A percentile compares a stretch with the other conserved stretches of the same genome.
Evolutionary conservation across 2,888 invertebrate species (phyloP).

Genomic region (Meiosimyza platycephala): DNA sequence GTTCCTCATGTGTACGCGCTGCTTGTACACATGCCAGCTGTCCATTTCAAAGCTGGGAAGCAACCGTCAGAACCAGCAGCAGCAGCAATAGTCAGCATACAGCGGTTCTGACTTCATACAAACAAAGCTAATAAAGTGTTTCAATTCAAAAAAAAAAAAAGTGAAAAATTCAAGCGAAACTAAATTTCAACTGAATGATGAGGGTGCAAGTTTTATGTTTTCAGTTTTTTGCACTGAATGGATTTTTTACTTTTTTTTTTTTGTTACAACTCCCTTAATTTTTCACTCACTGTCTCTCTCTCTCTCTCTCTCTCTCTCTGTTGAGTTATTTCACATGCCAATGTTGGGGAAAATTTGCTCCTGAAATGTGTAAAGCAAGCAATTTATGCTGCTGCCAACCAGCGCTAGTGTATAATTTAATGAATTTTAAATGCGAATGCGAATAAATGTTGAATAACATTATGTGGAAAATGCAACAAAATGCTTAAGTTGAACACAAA

Average conservation of each 20-base stretch:
- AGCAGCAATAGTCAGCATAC: too few species aligned
- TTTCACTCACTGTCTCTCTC: too few species aligned
- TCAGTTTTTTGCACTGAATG: neutral
- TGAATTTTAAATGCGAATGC: slow-evolving; percentile 23
- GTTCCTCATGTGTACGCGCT: too few species aligned
- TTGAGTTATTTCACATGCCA: too few species aligned
- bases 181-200: slow-evolving; percentile 17
- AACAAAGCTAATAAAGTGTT: slow-evolving; percentile 27
- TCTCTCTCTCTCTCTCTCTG: too few species aligned
- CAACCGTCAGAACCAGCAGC: neutral
- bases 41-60: too few species aligned
- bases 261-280: neutral
- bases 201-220: slow-evolving; percentile 15
- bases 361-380: slow-evolving; percentile 4
- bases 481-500: neutral
- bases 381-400: slow-evolving; percentile 7
- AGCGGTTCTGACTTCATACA: neutral
- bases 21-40: too few species aligned
- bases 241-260: neutral
- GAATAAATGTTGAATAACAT: neutral
- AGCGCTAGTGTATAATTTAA: slow-evolving; percentile 5
- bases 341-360: neutral
- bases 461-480: neutral
- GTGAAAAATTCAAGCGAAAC: neutral
- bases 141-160: slow-evolving; percentile 1